Evolutionary conservation across 2,888 invertebrate genomes (phyloP).

Genomic region (Nymphalis urticae): DNA sequence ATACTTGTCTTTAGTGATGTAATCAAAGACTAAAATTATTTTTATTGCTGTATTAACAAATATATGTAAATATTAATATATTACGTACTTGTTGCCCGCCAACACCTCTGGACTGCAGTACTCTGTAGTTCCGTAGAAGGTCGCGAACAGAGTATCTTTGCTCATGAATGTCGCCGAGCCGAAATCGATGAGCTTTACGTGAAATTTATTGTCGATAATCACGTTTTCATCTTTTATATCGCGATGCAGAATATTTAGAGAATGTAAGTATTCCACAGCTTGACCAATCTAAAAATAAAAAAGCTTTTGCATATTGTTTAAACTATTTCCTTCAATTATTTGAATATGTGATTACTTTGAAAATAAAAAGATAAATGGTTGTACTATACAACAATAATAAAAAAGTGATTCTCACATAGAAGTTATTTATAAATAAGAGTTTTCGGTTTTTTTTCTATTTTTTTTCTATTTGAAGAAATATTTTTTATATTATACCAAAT

Average conservation of each 20-base stretch:
- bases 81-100: slow-evolving; percentile 83
- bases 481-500: no score
- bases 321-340: no score
- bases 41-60: no score
- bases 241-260: slow-evolving; percentile 84
- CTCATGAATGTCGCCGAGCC: slow-evolving; percentile 87
- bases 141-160: slow-evolving; percentile 84
- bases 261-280: slow-evolving; percentile 86
- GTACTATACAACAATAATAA: background rate
- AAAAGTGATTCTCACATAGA: background rate
- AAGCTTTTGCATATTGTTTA: no score
- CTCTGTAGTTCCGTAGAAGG: slow-evolving; percentile 89
- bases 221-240: slow-evolving; percentile 90
- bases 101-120: slow-evolving; percentile 89
- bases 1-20: background rate
- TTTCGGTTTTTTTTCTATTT: no score
- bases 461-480: no score
- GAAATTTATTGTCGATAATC: slow-evolving; percentile 86
- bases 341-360: no score
- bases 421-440: no score
- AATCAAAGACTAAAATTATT: no score
- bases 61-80: background rate
- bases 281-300: slow-evolving; percentile 82
- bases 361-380: no score
- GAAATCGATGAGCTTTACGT: slow-evolving; percentile 88